Base-by-base conservation (phyloP, 92 coral and sea anemone genomes). In the Phenganax subtilis region DNA sequence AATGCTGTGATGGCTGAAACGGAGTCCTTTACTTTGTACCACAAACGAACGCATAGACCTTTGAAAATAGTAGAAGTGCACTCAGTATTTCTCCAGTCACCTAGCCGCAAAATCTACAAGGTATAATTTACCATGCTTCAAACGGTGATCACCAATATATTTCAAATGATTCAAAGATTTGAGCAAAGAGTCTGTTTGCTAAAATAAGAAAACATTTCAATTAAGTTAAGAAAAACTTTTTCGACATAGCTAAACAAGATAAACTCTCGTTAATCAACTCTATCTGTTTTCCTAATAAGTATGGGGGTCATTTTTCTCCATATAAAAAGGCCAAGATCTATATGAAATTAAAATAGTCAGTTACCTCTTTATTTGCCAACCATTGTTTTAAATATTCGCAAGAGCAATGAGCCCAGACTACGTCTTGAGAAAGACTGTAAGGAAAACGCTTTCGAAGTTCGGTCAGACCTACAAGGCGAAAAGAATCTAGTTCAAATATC, bases 331-430 rank as follows among this genome's bases (percentile, higher is more conserved):
- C 47, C 47, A 37, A 37, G 47, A 37, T 37, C 47, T 37, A 37
- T 37, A 37, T 37, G 47, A 37, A 63, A 55, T 12, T 58, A 28
- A 17, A 20, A 12, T 61, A 9, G 85, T 20, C 25, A 20, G 25
- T 62, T 80, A 94, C 98, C 90, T 94, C 98, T 71, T 91, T 93
- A 76, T 90, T 88, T 53, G 82, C 27, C 17, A 88, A 78, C 98
- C 98, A 94, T 86, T 85, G 89, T 69, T 62, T 74, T 2, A 77
- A 82, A 61, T 90, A 92, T 55, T 89, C 97, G 75, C 85, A 51
- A 7, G 84, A 89, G 85, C 98, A 94, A 84, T 94, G 86, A 72
- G 93, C 89, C 98, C 98, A 94, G 67, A 94, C 81, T 6, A 92
- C 77, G 68, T 94, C 96, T 73, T 90, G 96, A 71, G 85, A 88